A percentile compares a stretch with the other conserved stretches of the same genome.
phyloP scores from a whole-genome alignment of 2,888 invertebrate species.

The Eutolmus rufibarbis region DNA sequence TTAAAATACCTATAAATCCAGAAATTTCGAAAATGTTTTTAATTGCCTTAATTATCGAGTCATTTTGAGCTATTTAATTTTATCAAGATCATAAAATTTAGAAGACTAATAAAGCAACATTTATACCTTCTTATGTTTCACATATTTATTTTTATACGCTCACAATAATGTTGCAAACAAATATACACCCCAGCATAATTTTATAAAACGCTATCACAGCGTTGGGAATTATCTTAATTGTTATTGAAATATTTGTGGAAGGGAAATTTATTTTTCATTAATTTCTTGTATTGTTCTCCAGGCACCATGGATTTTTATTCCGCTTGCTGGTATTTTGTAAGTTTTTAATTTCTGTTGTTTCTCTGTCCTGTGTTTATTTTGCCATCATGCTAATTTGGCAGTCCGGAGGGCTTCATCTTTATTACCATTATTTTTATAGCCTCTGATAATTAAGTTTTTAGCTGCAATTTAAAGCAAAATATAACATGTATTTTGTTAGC shows the following conservation, averaged over 20 bases:
- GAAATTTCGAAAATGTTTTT: background rate
- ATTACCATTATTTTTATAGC: background rate
- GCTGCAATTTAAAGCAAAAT: background rate
- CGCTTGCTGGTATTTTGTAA: background rate
- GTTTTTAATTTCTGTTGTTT: background rate
- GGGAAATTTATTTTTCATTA: background rate
- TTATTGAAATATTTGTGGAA: background rate
- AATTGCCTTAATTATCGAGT: background rate
- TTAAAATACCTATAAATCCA: background rate
- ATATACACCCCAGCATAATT: background rate
- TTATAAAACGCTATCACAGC: background rate
- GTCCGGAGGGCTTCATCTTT: background rate
- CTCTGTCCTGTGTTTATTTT: background rate
- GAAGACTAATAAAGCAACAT: background rate
- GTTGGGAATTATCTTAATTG: background rate
- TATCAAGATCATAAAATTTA: background rate
- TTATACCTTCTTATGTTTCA: background rate
- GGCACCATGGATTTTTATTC: background rate
- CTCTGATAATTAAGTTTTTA: background rate
- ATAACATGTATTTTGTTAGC: background rate
- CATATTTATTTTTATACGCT: background rate
- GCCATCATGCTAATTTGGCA: background rate
- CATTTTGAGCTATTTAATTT: background rate
- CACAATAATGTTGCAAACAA: background rate
- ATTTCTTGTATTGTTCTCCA: background rate